A percentile compares a stretch with the other conserved stretches of the same genome.
Conservation (phyloP, 2,113 vertebrate genomes). For the Anolis sagrei region DNA sequence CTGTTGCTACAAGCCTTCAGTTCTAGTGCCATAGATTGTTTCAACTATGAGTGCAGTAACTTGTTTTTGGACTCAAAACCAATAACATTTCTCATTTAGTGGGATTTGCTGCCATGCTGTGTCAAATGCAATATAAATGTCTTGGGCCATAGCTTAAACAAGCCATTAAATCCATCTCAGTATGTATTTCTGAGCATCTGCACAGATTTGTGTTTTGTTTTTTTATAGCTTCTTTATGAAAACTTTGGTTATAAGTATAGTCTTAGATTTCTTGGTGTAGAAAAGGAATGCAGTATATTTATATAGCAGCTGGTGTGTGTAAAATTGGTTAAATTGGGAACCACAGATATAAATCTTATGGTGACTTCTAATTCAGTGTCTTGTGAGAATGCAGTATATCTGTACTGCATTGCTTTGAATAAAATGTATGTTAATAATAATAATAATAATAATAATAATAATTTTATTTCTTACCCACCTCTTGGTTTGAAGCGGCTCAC, state of each 20-base stretch:
- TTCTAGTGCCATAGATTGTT: not conserved
- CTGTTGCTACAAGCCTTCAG: not conserved
- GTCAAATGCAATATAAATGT: slow-evolving; percentile 9
- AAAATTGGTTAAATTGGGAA: not conserved
- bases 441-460: too few relatives aligned
- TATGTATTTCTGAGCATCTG: slow-evolving; percentile 47
- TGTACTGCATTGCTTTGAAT: not conserved
- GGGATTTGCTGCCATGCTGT: slow-evolving; percentile 21
- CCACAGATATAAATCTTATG: not conserved
- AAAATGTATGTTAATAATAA: too few relatives aligned
- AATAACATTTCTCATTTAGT: slow-evolving; percentile 29
- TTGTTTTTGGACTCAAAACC: slow-evolving; percentile 14
- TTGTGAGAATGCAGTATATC: not conserved
- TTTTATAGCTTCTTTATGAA: slow-evolving; percentile 33
- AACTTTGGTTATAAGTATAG: slow-evolving; percentile 26
- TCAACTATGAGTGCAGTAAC: slow-evolving; percentile 28
- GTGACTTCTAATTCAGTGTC: too few relatives aligned
- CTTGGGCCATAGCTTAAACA: slow-evolving; percentile 43
- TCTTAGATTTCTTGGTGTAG: slow-evolving; percentile 2
- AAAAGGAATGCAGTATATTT: slow-evolving; percentile 26
- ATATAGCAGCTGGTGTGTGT: not conserved
- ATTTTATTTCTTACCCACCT: too few relatives aligned
- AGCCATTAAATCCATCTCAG: slow-evolving; percentile 58
- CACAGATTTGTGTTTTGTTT: slow-evolving; percentile 45
- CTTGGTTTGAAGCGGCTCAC: too few relatives aligned